Base-by-base conservation (phyloP, 2,888 invertebrate species). In the Liopterus haemorrhoidalis region DNA sequence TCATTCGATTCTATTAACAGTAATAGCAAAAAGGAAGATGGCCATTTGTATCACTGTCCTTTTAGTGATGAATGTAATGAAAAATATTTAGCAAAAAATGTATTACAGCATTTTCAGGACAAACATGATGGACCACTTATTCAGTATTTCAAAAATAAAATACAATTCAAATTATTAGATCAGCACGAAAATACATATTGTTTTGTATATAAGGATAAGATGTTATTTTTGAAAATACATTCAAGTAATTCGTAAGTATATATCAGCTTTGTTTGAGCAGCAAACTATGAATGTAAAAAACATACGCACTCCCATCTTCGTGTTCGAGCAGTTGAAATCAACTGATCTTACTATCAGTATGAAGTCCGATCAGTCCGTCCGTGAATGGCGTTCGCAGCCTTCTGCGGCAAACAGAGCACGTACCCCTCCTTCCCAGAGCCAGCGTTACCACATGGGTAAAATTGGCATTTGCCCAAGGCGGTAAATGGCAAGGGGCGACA, bases 101-200 rank as follows among this genome's bases (percentile, higher is more conserved):
- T 64, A 36, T 56, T 63, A 24, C 51, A 61, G 27, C 68, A 68
- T 52, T 66, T 67, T 49, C 59, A 63, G 54, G 50, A 48, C 14
- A 47, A 30, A 16, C 68, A 68, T 48, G 54, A 56, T 20, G 67
- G 65, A 11, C 66, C 67, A 2, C 49, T 67, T 6, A 51, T 64
- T 9, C 67, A 67, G 46, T 67, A 65, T 47, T 67, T 66, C 44
- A 62, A 58, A 25, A 47, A 60, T 3, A 57, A 58, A 33, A 38
- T 66, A 3, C 53, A 52, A 43, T 48, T 65, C 31, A 49, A 50
- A n/a, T 52, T 63, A 15, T 55, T 51, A 24, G 55, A 58, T 46
- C 41, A 61, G 5, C 48, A 56, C 18, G 50, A 56, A 25, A 51
- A 59, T 24, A 51, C 48, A n/a, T 51, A 59, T 40, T 48, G 43